Evolutionary conservation across 2,888 invertebrate genomes (phyloP).

Genomic region (Ecliptopera silaceata): DNA sequence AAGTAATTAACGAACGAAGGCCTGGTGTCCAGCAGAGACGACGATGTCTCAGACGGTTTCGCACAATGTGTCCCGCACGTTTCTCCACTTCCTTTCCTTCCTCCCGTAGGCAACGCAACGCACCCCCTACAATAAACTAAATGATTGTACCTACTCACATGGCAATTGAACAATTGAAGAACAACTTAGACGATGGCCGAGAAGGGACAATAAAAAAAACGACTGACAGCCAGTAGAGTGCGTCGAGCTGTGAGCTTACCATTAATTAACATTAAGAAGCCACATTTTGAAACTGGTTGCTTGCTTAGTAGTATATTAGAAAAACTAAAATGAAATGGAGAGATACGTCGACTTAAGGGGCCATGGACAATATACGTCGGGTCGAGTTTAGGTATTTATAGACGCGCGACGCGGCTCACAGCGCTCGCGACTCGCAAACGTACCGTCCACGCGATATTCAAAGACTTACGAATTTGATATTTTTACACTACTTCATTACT

Average conservation of each 20-base stretch:
- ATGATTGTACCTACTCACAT: slow-evolving; percentile 40
- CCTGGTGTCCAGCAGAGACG: slow-evolving; percentile 50
- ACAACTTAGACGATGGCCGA: slow-evolving; percentile 30
- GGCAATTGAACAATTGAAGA: slow-evolving; percentile 47
- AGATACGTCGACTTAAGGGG: slow-evolving; percentile 27
- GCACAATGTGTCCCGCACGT: slow-evolving; percentile 79
- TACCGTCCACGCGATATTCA: too few relatives aligned
- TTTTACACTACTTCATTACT: too few relatives aligned
- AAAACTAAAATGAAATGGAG: slow-evolving; percentile 33
- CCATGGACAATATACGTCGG: too few relatives aligned
- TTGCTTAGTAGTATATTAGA: slow-evolving; percentile 35
- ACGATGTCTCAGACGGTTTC: slow-evolving; percentile 53
- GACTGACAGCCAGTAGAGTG: slow-evolving; percentile 27
- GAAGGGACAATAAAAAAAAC: slow-evolving; percentile 31
- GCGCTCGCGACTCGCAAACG: too few relatives aligned
- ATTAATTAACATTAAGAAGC: slow-evolving; percentile 41
- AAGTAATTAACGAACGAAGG: slow-evolving; percentile 75
- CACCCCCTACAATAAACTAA: slow-evolving; percentile 41
- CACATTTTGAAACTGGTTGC: slow-evolving; percentile 29
- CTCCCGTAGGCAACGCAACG: slow-evolving; percentile 33
- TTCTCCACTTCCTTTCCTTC: slow-evolving; percentile 61
- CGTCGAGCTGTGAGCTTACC: slow-evolving; percentile 21
- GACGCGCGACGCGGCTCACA: too few relatives aligned
- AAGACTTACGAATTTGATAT: too few relatives aligned
- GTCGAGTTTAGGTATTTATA: too few relatives aligned